These are phyloP conservation scores for Eurytoma adleriae DNA, from an alignment of 2,888 invertebrate species.

Conservation along the genomic window DNA sequence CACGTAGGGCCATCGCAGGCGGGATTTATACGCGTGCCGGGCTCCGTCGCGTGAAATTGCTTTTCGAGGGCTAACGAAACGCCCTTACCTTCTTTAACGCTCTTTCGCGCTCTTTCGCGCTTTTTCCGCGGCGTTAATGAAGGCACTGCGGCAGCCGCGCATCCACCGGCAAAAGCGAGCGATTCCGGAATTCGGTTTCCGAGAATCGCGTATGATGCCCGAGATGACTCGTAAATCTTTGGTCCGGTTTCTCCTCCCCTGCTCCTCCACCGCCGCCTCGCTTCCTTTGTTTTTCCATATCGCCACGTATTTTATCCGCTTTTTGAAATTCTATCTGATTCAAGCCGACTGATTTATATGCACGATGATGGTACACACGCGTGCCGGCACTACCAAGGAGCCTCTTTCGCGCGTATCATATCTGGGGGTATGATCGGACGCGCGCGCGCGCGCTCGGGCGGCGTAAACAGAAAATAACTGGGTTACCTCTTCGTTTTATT, in stretches of 20 bases:
- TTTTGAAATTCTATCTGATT: slow-evolving; percentile 75
- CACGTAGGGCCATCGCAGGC: neutral
- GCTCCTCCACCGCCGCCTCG: slow-evolving; percentile 9
- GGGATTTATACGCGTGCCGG: slow-evolving; percentile 33
- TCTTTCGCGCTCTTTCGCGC: slow-evolving; percentile 4
- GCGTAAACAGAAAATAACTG: slow-evolving; percentile 75
- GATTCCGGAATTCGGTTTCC: slow-evolving; percentile 38
- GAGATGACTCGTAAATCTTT: slow-evolving; percentile 57
- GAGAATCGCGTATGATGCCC: slow-evolving; percentile 59
- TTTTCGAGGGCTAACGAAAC: slow-evolving; percentile 58
- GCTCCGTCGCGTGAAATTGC: slow-evolving; percentile 58
- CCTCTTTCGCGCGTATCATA: slow-evolving; percentile 65
- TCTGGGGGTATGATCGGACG: slow-evolving; percentile 70
- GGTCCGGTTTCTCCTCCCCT: slow-evolving; percentile 49
- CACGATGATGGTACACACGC: slow-evolving; percentile 74
- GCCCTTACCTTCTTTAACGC: slow-evolving; percentile 14
- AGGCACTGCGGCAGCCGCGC: slow-evolving; percentile 8
- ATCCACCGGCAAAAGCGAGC: neutral
- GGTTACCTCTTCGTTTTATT: slow-evolving; percentile 75
- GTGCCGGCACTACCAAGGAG: slow-evolving; percentile 75
- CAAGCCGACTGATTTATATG: slow-evolving; percentile 74
- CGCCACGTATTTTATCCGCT: slow-evolving; percentile 72
- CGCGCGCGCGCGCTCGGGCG: slow-evolving; percentile 42
- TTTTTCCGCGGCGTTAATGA: slow-evolving; percentile 47
- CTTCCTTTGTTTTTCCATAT: slow-evolving; percentile 69